Evolutionary conservation across 2,113 vertebrate species (phyloP).

Genomic region (Caranx ignobilis): DNA sequence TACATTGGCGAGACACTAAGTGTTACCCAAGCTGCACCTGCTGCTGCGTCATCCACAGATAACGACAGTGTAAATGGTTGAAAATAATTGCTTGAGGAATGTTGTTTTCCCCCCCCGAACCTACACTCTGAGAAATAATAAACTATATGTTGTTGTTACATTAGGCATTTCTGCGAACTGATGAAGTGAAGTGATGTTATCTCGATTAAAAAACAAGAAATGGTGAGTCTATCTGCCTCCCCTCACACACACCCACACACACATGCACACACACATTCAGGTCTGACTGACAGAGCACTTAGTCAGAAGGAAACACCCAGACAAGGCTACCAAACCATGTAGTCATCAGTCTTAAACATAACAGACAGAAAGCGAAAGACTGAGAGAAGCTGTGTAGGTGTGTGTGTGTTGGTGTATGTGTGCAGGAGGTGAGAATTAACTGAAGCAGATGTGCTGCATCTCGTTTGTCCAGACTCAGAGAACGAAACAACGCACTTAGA

Average conservation of each 20-base stretch:
- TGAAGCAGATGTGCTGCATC: slow-evolving; percentile 36
- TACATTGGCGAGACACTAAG: slow-evolving; percentile 75
- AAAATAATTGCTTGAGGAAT: slow-evolving; percentile 65
- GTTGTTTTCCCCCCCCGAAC: slow-evolving; percentile 54
- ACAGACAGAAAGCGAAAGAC: slow-evolving; percentile 18
- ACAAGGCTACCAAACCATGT: slow-evolving; percentile 54
- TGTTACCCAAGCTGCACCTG: slow-evolving; percentile 79
- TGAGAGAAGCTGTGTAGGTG: slow-evolving; percentile 14
- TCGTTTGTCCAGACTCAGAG: slow-evolving; percentile 26
- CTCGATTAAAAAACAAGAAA: slow-evolving; percentile 18
- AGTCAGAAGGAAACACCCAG: slow-evolving; percentile 73
- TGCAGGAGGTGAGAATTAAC: slow-evolving; percentile 43
- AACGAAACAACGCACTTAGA: slow-evolving; percentile 51
- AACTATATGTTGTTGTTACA: slow-evolving; percentile 12
- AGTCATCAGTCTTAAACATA: slow-evolving; percentile 67
- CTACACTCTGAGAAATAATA: slow-evolving; percentile 27
- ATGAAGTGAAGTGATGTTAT: slow-evolving; percentile 21
- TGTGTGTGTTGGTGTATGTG: slow-evolving; percentile 5
- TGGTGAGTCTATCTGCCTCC: slow-evolving; percentile 20
- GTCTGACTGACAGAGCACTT: slow-evolving; percentile 71
- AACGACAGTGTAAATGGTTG: slow-evolving; percentile 55
- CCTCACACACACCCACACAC: slow-evolving; percentile 17
- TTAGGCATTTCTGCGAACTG: slow-evolving; percentile 11
- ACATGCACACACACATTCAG: slow-evolving; percentile 39
- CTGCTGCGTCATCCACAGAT: slow-evolving; percentile 65